Percentiles rank a stretch among this genome's conserved stretches.
These are phyloP conservation scores for Leucophenga varia DNA, from an alignment of 1,140 invertebrate genomes.

Conservation along the genomic window DNA sequence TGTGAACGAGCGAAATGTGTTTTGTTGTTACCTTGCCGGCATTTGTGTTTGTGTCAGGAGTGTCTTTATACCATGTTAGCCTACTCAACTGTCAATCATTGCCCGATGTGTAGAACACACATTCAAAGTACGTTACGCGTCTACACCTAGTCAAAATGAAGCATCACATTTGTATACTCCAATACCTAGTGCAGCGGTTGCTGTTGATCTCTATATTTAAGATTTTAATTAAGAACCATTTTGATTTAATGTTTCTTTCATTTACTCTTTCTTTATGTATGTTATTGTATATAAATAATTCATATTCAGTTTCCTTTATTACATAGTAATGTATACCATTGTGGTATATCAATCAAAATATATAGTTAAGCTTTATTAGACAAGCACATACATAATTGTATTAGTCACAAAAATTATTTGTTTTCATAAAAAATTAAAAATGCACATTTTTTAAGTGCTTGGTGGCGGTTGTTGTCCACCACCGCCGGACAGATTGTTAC, in stretches of 20 bases:
- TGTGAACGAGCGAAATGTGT: slow-evolving; percentile 10
- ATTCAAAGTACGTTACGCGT: slow-evolving; percentile 7
- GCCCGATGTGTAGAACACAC: slow-evolving; percentile 9
- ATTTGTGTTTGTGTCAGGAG: slow-evolving; percentile 15
- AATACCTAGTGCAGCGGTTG: background rate
- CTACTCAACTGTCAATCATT: background rate
- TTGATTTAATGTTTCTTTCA: background rate
- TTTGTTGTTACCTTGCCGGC: slow-evolving; percentile 5
- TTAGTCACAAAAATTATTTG: background rate
- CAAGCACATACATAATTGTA: background rate
- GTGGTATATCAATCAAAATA: too few species aligned
- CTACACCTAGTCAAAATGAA: slow-evolving; percentile 3
- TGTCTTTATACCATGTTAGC: slow-evolving; percentile 7
- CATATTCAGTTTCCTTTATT: too few species aligned
- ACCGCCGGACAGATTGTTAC: background rate
- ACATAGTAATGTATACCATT: too few species aligned
- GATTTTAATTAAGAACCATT: slow-evolving; percentile 1
- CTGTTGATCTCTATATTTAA: slow-evolving; percentile 1
- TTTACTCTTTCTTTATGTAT: background rate
- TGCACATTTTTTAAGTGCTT: background rate
- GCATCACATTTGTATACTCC: background rate
- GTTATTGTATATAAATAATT: background rate
- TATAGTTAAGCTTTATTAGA: background rate
- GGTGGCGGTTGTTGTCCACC: slow-evolving; percentile 6
- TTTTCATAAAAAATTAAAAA: background rate